These are phyloP conservation scores for Tringa solitaria DNA, from an alignment of 2,113 vertebrate species.

Conservation along the genomic window DNA sequence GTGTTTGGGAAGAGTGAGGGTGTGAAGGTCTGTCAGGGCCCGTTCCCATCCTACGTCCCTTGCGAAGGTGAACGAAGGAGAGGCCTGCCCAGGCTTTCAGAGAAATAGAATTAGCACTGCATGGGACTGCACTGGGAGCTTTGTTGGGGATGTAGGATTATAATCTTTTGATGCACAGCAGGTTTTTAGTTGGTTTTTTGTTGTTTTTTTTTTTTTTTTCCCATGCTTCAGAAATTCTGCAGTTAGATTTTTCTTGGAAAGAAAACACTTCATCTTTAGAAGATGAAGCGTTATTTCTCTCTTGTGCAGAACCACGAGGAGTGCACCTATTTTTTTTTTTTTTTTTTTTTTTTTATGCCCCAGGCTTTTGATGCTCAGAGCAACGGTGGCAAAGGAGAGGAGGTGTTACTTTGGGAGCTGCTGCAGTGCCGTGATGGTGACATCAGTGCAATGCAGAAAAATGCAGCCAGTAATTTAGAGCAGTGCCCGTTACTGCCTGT, in stretches of 20 bases:
- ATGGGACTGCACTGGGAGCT: fast-evolving
- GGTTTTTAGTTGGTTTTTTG: not conserved
- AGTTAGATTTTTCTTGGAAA: not conserved
- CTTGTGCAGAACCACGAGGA: fast-evolving
- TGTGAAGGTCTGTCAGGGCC: fast-evolving
- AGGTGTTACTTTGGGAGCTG: not conserved
- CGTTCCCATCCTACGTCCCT: fast-evolving
- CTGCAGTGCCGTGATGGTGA: not conserved
- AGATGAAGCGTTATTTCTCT: fast-evolving
- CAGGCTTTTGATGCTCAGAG: fast-evolving
- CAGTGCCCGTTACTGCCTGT: fast-evolving
- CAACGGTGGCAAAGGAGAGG: fast-evolving
- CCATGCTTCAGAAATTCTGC: fast-evolving
- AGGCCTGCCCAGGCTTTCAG: not conserved
- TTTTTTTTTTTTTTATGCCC: not conserved
- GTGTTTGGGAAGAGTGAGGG: no score
- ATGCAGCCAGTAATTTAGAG: not conserved
- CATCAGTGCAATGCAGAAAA: not conserved
- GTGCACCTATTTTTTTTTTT: not conserved
- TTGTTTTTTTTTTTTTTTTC: not conserved
- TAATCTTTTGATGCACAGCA: fast-evolving
- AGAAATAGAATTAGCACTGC: fast-evolving
- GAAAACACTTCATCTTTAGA: no score
- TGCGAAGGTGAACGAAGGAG: not conserved
- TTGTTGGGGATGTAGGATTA: fast-evolving